These are phyloP conservation scores for Metalampra italica DNA, from an alignment of 2,888 invertebrate genomes.

Conservation along the genomic window DNA sequence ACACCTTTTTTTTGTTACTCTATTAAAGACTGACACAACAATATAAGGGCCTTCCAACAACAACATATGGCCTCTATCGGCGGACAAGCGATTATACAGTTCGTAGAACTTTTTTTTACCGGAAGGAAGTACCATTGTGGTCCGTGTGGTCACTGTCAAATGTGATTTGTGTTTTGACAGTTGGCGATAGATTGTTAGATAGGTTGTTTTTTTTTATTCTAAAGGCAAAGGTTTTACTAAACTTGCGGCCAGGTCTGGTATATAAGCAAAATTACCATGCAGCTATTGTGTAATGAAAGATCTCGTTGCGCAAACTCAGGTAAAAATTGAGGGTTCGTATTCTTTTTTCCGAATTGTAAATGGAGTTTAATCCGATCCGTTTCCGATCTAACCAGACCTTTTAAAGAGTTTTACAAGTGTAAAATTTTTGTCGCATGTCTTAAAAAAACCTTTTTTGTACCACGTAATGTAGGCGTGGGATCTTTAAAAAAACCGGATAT, in stretches of 20 bases:
- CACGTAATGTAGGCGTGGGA: conserved; percentile 54
- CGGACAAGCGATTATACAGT: conserved; percentile 33
- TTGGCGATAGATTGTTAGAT: conserved; percentile 48
- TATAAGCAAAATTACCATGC: background rate
- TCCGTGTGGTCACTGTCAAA: conserved; percentile 51
- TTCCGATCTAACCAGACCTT: conserved; percentile 34
- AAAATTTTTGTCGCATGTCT: conserved; percentile 38
- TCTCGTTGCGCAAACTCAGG: background rate
- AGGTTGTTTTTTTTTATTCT: background rate
- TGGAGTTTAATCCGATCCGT: conserved; percentile 31
- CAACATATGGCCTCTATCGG: conserved; percentile 40
- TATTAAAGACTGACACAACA: conserved; percentile 5
- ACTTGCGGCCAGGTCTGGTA: too few relatives aligned
- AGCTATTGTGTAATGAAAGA: background rate
- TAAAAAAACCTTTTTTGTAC: conserved; percentile 28
- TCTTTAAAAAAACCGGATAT: conserved; percentile 63
- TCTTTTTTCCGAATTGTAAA: background rate
- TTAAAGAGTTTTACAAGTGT: conserved; percentile 39
- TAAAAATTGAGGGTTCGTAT: background rate
- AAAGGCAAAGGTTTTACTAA: too few relatives aligned
- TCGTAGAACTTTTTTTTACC: conserved; percentile 41
- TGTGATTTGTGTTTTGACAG: conserved; percentile 66
- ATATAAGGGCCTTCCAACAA: conserved; percentile 22
- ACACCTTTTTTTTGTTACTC: conserved; percentile 36
- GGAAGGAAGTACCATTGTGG: conserved; percentile 63